These are phyloP conservation scores for Pogonocichla stellata DNA, from an alignment of 2,113 vertebrate genomes.

Conservation along the genomic window DNA sequence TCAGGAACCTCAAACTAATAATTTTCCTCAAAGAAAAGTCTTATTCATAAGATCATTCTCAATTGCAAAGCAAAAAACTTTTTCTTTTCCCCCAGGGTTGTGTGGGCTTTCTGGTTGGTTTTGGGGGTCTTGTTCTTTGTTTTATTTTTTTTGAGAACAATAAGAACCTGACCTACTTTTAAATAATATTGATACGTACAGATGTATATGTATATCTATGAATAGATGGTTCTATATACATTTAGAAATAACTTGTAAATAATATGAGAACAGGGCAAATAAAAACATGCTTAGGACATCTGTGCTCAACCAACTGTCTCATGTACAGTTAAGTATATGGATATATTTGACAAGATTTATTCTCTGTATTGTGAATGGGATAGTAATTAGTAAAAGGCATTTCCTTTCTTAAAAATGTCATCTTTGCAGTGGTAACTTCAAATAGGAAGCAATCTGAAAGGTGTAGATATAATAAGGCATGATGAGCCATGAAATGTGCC, in stretches of 20 bases:
- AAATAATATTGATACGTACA: not conserved
- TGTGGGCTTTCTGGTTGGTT: accelerated
- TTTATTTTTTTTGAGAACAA: not conserved
- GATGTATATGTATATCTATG: not conserved
- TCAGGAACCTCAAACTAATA: not conserved
- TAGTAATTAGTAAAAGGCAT: not conserved
- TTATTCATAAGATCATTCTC: not conserved
- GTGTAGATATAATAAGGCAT: constrained; percentile 2
- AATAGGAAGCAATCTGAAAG: not conserved
- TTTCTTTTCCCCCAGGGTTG: not conserved
- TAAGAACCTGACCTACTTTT: not conserved
- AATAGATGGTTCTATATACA: not conserved
- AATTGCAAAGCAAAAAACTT: not conserved
- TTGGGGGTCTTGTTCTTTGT: not conserved
- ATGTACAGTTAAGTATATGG: not conserved
- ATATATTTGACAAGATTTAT: not conserved
- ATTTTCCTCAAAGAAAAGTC: not conserved
- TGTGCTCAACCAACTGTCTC: not conserved
- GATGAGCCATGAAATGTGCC: not conserved
- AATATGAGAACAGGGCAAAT: not conserved
- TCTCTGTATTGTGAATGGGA: not conserved
- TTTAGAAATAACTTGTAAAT: not conserved
- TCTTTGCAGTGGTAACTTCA: not conserved
- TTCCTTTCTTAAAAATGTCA: not conserved
- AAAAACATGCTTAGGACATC: not conserved